Percentiles rank a stretch among this genome's conserved stretches.
Conservation (phyloP, 1,140 invertebrate species). For the Tenebrio molitor region DNA sequence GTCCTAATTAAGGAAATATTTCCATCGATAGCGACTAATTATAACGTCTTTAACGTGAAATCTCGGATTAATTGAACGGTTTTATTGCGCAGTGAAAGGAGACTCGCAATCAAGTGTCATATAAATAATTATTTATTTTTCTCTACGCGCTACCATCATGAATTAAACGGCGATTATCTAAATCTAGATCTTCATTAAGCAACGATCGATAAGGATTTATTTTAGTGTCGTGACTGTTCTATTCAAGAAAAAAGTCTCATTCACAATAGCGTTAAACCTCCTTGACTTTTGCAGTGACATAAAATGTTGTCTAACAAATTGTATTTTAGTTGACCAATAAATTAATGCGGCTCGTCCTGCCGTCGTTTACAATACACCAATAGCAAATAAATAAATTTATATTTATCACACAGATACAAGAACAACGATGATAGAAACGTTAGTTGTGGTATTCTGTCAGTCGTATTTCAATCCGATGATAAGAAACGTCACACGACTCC, state of each 20-base stretch:
- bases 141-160: neutral
- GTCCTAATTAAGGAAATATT: conserved; percentile 36
- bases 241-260: conserved; percentile 1
- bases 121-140: conserved; percentile 27
- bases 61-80: conserved; percentile 37
- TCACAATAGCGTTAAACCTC: neutral
- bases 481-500: too few species aligned
- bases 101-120: conserved; percentile 27
- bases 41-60: conserved; percentile 38
- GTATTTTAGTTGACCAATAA: conserved; percentile 17
- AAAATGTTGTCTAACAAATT: conserved; percentile 24
- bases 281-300: conserved; percentile 32
- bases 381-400: conserved; percentile 37
- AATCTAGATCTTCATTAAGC: conserved; percentile 29
- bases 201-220: conserved; percentile 3
- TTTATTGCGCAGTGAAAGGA: conserved; percentile 32
- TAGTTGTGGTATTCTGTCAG: neutral
- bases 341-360: conserved; percentile 8
- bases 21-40: conserved; percentile 33
- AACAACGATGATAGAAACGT: conserved; percentile 21
- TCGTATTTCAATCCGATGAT: conserved; percentile 2
- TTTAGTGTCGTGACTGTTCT: conserved; percentile 1
- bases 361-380: neutral
- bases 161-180: conserved; percentile 17
- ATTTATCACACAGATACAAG: conserved; percentile 21